Evolutionary conservation across 1,140 invertebrate genomes (phyloP).

Genomic region (Paraescarpia echinospica): DNA sequence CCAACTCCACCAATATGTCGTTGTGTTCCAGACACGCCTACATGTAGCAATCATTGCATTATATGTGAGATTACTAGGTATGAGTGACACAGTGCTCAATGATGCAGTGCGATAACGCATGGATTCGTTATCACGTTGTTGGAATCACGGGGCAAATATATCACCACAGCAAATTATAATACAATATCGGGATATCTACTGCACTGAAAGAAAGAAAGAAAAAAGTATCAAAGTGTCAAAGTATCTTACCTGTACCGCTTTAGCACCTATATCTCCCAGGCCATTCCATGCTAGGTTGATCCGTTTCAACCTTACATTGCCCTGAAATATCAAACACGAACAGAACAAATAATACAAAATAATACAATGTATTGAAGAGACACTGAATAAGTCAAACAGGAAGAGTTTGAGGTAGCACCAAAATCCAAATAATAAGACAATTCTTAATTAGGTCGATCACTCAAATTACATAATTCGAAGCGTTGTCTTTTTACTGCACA

Average conservation of each 20-base stretch:
- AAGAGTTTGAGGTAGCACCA: not conserved
- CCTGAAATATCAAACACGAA: not conserved
- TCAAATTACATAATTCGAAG: not conserved
- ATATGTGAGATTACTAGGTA: not conserved
- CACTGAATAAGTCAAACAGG: not conserved
- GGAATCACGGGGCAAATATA: not conserved
- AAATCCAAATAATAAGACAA: not conserved
- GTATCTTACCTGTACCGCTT: not conserved
- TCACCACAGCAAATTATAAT: too few relatives aligned
- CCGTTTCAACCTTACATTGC: not conserved
- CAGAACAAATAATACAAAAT: not conserved
- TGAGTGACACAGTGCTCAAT: not conserved
- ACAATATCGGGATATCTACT: too few relatives aligned
- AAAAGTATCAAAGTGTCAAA: not conserved
- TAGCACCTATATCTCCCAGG: not conserved
- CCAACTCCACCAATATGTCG: not conserved
- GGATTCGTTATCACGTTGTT: not conserved
- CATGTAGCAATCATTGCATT: not conserved
- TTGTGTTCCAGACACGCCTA: not conserved
- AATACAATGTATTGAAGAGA: not conserved
- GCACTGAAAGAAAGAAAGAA: too few relatives aligned
- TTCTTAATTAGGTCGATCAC: not conserved
- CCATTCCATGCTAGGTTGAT: slow-evolving; percentile 1
- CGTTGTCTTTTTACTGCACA: not conserved
- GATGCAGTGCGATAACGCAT: not conserved